Conservation (phyloP, 1,140 invertebrate species). For the Drosophila kohkoa region DNA sequence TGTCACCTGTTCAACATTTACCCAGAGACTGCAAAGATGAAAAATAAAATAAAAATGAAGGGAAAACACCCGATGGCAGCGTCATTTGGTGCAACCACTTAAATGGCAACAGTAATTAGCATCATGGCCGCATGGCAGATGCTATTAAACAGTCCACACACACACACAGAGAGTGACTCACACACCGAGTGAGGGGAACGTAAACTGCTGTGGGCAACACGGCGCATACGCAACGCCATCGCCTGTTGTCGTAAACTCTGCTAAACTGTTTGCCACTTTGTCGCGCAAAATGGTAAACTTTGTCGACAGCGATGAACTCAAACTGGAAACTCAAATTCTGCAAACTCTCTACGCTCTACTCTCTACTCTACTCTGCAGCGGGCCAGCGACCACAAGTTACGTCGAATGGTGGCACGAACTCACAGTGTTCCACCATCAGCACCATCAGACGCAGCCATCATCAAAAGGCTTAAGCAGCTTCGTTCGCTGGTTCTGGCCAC, state of each 20-base stretch:
- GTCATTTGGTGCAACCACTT: constrained; percentile 81
- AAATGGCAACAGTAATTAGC: constrained; percentile 82
- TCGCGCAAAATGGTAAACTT: constrained; percentile 82
- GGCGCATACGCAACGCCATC: constrained; percentile 68
- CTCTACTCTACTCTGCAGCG: neutral
- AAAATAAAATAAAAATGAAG: constrained; percentile 8
- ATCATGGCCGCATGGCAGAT: constrained; percentile 81
- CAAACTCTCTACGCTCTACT: constrained; percentile 1
- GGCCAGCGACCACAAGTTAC: constrained; percentile 36
- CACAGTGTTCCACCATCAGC: neutral
- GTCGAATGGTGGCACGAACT: neutral
- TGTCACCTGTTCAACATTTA: constrained; percentile 59
- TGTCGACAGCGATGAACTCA: constrained; percentile 77
- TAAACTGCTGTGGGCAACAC: constrained; percentile 60
- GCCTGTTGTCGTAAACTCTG: constrained; percentile 79
- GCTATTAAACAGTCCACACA: constrained; percentile 75
- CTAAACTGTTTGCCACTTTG: constrained; percentile 83
- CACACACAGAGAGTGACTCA: constrained; percentile 13
- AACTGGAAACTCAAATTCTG: constrained; percentile 39
- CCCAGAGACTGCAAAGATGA: neutral
- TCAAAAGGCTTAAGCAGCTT: constrained; percentile 81
- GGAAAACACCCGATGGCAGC: constrained; percentile 33
- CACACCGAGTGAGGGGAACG: constrained; percentile 26
- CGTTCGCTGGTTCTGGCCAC: constrained; percentile 49
- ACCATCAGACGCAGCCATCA: constrained; percentile 55